A percentile compares a stretch with the other conserved stretches of the same genome.
phyloP scores from a whole-genome alignment of 2,113 vertebrate species.

The Hypomesus transpacificus region DNA sequence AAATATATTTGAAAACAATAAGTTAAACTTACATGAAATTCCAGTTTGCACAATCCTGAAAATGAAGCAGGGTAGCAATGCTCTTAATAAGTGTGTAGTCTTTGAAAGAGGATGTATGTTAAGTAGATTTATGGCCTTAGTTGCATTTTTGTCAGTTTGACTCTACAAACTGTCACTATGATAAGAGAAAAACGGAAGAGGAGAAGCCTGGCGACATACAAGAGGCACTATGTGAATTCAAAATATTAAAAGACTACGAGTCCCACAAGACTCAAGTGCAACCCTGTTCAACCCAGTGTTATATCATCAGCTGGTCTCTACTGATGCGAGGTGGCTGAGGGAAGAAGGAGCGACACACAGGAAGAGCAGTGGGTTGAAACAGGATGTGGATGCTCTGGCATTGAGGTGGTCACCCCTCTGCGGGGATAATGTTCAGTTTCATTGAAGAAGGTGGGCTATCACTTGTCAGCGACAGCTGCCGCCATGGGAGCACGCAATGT shows the following conservation, averaged over 20 bases:
- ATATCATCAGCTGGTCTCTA: not conserved
- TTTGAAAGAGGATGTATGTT: too few species aligned
- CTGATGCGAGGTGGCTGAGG: conserved; percentile 15
- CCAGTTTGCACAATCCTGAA: conserved; percentile 36
- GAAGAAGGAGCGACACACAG: conserved; percentile 1
- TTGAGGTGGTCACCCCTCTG: conserved; percentile 7
- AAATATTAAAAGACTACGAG: not conserved
- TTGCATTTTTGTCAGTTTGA: not conserved
- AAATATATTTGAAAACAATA: conserved; percentile 32
- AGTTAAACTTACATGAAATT: conserved; percentile 42
- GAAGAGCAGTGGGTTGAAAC: conserved; percentile 6
- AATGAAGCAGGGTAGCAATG: conserved; percentile 31
- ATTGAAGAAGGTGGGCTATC: conserved; percentile 52
- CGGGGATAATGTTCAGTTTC: conserved; percentile 32
- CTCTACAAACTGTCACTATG: not conserved
- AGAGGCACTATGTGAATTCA: conserved; percentile 61
- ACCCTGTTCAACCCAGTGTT: conserved; percentile 31
- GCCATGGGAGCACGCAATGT: conserved; percentile 85
- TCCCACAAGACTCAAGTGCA: conserved; percentile 48
- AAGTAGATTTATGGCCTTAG: too few species aligned
- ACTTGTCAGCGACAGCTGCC: conserved; percentile 86
- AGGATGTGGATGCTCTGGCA: conserved; percentile 44
- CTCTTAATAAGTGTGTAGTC: not conserved
- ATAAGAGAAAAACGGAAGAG: not conserved
- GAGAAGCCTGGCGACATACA: conserved; percentile 3